phyloP scores from a whole-genome alignment of 2,888 invertebrate genomes.

The Mesochorus sp. region DNA sequence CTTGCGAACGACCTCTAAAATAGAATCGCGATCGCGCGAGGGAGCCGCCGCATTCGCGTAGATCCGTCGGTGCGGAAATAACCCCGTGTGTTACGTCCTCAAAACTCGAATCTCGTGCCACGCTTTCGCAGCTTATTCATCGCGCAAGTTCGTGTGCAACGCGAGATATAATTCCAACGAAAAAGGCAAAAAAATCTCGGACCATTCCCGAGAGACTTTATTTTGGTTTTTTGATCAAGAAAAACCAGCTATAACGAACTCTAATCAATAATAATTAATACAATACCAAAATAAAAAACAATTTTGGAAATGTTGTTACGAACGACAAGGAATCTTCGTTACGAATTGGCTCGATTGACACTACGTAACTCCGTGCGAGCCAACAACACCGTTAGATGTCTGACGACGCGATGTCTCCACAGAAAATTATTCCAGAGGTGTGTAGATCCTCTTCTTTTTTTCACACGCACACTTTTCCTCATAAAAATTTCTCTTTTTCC shows the following conservation, averaged over 20 bases:
- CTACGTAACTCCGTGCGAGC: slow-evolving; percentile 85
- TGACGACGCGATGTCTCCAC: slow-evolving; percentile 85
- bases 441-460: slow-evolving; percentile 17
- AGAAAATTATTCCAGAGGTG: slow-evolving; percentile 86
- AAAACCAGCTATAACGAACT: too few relatives aligned
- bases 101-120: neutral
- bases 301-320: slow-evolving; percentile 84
- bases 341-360: slow-evolving; percentile 86
- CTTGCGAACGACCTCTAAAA: slow-evolving; percentile 80
- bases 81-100: slow-evolving; percentile 37
- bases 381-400: slow-evolving; percentile 85
- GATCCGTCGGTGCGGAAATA: slow-evolving; percentile 26
- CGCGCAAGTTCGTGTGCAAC: slow-evolving; percentile 48
- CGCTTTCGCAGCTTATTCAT: slow-evolving; percentile 25
- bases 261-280: neutral
- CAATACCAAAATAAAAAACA: neutral
- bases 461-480: neutral
- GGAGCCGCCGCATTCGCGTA: slow-evolving; percentile 35
- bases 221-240: neutral
- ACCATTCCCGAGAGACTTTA: too few relatives aligned
- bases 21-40: slow-evolving; percentile 41
- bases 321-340: slow-evolving; percentile 87
- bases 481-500: neutral
- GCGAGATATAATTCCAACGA: slow-evolving; percentile 16
- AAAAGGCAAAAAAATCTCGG: too few relatives aligned